Base-by-base conservation (phyloP, 2,888 invertebrate species). In the Osedax fenrisi region DNA sequence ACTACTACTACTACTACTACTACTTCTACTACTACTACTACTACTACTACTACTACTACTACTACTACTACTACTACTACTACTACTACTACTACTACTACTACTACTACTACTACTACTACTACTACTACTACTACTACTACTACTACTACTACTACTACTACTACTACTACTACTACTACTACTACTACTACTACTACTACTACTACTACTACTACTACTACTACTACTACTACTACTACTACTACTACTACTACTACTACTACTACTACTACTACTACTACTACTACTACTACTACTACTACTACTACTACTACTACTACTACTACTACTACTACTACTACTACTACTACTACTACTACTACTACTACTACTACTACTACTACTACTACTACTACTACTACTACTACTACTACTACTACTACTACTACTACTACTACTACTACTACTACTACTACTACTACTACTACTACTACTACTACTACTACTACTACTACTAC, bases 401-500 rank as follows among this genome's bases (percentile, higher is more conserved):
- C n/a, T n/a, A n/a, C n/a, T n/a, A n/a, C n/a, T n/a, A n/a, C n/a
- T n/a, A n/a, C n/a, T n/a, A n/a, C n/a, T n/a, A n/a, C n/a, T n/a
- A n/a, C n/a, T n/a, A n/a, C n/a, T n/a, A n/a, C n/a, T n/a, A n/a
- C n/a, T n/a, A n/a, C n/a, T n/a, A n/a, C n/a, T n/a, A n/a, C n/a
- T n/a, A n/a, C n/a, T n/a, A n/a, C n/a, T n/a, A n/a, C n/a, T n/a
- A n/a, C n/a, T 56, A 1, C 56, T 56, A 1, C 1, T 69, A 69
- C 69, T 69, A 23, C 69, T 69, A 1, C 1, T 69, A 1, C 69
- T 69, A n/a, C n/a, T n/a, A 69, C 1, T 69, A 26, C 69, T 69
- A 69, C 69, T 69, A 69, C 69, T 69, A 69, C 69, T 1, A 23
- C 69, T 69, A 69, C 69, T 69, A 69, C 69, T 69, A 69, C 69